Conservation (phyloP, 2,888 invertebrate species). For the Pollenia labialis region DNA sequence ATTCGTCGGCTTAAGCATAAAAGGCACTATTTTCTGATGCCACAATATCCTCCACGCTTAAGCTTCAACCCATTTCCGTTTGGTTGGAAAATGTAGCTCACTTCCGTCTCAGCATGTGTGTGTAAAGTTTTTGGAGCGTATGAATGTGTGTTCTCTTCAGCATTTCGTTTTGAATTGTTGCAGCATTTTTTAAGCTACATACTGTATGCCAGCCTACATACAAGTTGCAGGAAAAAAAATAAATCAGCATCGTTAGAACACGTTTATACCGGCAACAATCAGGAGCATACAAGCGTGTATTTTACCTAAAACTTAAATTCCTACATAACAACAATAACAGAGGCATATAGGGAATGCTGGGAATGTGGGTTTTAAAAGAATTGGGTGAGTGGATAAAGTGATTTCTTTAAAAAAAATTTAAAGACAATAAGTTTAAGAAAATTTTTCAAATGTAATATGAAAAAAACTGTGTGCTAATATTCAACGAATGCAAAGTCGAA, state of each 20-base stretch:
- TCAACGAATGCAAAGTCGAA: too few relatives aligned
- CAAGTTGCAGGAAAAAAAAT: constrained; percentile 2
- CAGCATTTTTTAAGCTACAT: constrained; percentile 24
- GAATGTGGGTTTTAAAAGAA: not conserved
- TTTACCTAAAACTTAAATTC: constrained; percentile 49
- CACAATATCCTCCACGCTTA: constrained; percentile 68
- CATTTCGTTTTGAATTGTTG: constrained; percentile 19
- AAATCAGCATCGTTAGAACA: constrained; percentile 52
- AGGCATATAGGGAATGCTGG: not conserved
- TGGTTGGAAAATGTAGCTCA: constrained; percentile 67
- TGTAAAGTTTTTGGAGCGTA: constrained; percentile 58
- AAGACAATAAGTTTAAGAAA: not conserved
- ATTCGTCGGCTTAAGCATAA: constrained; percentile 35
- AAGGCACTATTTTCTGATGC: constrained; percentile 47
- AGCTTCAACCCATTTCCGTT: constrained; percentile 70
- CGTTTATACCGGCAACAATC: constrained; percentile 40
- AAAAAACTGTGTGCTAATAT: too few relatives aligned
- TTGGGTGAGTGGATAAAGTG: not conserved
- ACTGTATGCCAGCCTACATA: constrained; percentile 51
- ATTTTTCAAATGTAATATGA: too few relatives aligned
- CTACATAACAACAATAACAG: not conserved
- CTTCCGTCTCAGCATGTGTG: constrained; percentile 70
- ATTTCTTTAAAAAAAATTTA: not conserved
- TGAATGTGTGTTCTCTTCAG: constrained; percentile 11
- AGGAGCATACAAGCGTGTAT: constrained; percentile 47